Evolutionary conservation across 2,113 vertebrate species (phyloP).

Genomic region (Protomyctophum bolini): DNA sequence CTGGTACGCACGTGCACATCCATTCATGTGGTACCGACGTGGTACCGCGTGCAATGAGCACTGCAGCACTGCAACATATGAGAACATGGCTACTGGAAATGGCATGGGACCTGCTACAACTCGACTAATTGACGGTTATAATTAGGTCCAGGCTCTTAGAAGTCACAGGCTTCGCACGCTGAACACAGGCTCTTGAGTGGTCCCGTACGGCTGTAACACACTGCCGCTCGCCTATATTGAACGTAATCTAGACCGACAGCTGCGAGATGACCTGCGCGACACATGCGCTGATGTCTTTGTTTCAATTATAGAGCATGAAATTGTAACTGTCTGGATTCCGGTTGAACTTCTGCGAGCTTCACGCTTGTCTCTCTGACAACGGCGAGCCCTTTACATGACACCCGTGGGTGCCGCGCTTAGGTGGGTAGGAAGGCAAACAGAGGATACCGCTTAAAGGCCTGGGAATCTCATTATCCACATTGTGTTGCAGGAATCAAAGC

Average conservation of each 20-base stretch:
- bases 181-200: constrained; percentile 3
- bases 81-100: too few relatives aligned
- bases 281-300: constrained; percentile 35
- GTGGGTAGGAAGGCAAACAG: constrained; percentile 26
- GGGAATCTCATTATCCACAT: background rate
- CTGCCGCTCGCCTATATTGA: constrained; percentile 51
- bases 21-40: too few relatives aligned
- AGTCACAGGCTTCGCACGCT: background rate
- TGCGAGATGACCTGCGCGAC: constrained; percentile 50
- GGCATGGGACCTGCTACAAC: too few relatives aligned
- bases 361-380: constrained; percentile 56
- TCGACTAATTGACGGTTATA: too few relatives aligned
- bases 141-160: too few relatives aligned
- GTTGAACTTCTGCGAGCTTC: constrained; percentile 54
- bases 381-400: constrained; percentile 32
- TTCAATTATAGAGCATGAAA: constrained; percentile 56
- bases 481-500: constrained; percentile 5
- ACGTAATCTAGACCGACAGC: constrained; percentile 55
- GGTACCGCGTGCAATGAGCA: too few relatives aligned
- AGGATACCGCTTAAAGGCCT: background rate
- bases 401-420: constrained; percentile 47
- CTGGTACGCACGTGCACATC: too few relatives aligned
- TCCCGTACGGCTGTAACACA: background rate
- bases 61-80: too few relatives aligned
- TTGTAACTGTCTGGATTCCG: constrained; percentile 54